Evolutionary conservation across 2,888 invertebrate genomes (phyloP), one percentile per base, ranked within the genome.

Genomic region (Xylophagus ater): DNA sequence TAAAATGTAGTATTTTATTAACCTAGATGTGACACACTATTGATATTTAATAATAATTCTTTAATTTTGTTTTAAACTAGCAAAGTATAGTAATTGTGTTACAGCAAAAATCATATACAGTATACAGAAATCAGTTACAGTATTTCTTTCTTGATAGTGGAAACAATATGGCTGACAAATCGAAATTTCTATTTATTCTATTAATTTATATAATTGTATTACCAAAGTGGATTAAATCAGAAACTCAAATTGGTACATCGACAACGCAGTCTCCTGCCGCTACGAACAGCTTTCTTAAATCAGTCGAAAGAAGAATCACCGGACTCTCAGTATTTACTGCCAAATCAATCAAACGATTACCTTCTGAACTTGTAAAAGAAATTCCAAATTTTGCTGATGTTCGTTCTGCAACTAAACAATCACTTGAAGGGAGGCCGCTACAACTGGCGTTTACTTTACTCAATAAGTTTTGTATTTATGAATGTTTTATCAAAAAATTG

Each of bases 341-440:
- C 23, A 8, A 18, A n/a, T 7, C 8, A 10, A 17, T 17, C 7
- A 6, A 25, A 25, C 12, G 34, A 26, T 10, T 12, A 10, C 4
- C n/a, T n/a, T n/a, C n/a, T n/a, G 34, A 26, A 34, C 34, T 24
- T 12, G 32, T 4, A 20, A 18, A 19, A 10, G 19, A n/a, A n/a
- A 10, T 36, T 9, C 46, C 43, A 28, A 24, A 40, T 23, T 32
- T 37, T 4, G 20, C 26, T 17, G 39, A 29, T 12, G 36, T 46
- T 12, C 37, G 34, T 15, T 20, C 26, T 20, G 5, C 35, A n/a
- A 18, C 40, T 6, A 45, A 45, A 19, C 40, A 44, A 38, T 31
- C 32, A 8, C 18, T 46, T 10, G 26, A 35, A 15, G 44, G 42
- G 23, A 35, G 37, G 18, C 46, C 18, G 34, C 34, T 9, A 26